Conservation (phyloP, 2,888 invertebrate genomes). For the Drosophila subsilvestris region DNA sequence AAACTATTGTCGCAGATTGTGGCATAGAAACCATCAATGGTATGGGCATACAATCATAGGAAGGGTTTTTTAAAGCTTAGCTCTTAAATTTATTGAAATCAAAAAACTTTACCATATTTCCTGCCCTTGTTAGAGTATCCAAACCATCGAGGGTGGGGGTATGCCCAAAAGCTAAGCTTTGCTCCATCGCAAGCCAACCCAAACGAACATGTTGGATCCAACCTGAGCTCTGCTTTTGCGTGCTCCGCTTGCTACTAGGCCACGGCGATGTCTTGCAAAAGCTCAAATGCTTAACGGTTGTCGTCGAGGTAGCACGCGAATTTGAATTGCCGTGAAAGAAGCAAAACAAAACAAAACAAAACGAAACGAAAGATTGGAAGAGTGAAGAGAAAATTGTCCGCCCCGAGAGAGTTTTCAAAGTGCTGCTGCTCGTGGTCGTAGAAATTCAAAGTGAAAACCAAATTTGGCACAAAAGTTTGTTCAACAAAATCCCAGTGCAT, state of each 20-base stretch:
- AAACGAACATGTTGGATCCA: conserved; percentile 59
- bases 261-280: conserved; percentile 23
- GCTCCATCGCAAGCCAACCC: conserved; percentile 9
- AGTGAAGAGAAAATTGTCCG: conserved; percentile 11
- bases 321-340: conserved; percentile 49
- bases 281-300: conserved; percentile 69
- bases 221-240: conserved; percentile 17
- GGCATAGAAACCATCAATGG: too few relatives aligned
- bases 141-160: not conserved
- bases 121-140: not conserved
- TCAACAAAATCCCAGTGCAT: conserved; percentile 11
- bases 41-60: too few relatives aligned
- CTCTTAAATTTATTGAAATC: not conserved
- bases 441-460: conserved; percentile 73
- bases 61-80: too few relatives aligned
- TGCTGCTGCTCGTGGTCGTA: conserved; percentile 27
- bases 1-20: too few relatives aligned
- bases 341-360: conserved; percentile 6
- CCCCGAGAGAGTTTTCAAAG: conserved; percentile 63
- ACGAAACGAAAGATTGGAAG: not conserved
- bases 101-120: not conserved
- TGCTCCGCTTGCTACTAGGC: conserved; percentile 27
- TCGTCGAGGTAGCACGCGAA: conserved; percentile 75
- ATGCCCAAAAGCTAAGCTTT: not conserved
- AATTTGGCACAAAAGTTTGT: conserved; percentile 44